Base-by-base conservation (phyloP, 2,888 invertebrate species). In the Habrosyne pyritoides region DNA sequence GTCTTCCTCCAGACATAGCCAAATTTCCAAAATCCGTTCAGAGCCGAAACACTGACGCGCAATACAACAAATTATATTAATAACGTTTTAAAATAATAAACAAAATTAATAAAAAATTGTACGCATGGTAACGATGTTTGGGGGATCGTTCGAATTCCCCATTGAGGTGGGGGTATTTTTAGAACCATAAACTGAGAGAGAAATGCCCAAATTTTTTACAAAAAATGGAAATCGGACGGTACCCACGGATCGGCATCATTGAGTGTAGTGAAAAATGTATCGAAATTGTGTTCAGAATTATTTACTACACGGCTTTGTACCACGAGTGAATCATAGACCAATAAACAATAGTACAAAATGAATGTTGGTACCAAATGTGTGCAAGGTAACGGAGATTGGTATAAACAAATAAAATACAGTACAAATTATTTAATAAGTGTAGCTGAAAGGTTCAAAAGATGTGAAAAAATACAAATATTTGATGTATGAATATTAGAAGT, bases 11-110 rank as follows among this genome's bases (percentile, higher is more conserved):
- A 67, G 60, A 56, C 64, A 60, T 71, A 84, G 84, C 84, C 88
- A 84, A 81, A 84, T 59, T 50, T 68, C 60, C 60, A 60, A 63
- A 60, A 49, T 77, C 65, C 57, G 58, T 56, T 57, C 74, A 72
- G 76, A 84, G 85, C 83, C 82, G 89, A 77, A 68, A 67, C 76
- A 66, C 53, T 65, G 63, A 66, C 86, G 88, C 89, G 83, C 88
- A 67, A 79, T 84, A 92, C 91, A 91, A 91, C 91, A 92, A 91
- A 92, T 91, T 91, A 91, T 92, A 91, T 91, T 87, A 89, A 88
- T 91, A 91, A 91, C 77, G 89, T 91, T 91, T 91, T 89, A 91
- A 86, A 89, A 86, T 90, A 88, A 89, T 89, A 91, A 89, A 84
- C 84, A 83, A 86, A 89, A 86, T 84, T 83, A 88, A 87, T 85